Conservation (phyloP, 2,797 vertebrate genomes). For the Denticeps clupeoides region DNA sequence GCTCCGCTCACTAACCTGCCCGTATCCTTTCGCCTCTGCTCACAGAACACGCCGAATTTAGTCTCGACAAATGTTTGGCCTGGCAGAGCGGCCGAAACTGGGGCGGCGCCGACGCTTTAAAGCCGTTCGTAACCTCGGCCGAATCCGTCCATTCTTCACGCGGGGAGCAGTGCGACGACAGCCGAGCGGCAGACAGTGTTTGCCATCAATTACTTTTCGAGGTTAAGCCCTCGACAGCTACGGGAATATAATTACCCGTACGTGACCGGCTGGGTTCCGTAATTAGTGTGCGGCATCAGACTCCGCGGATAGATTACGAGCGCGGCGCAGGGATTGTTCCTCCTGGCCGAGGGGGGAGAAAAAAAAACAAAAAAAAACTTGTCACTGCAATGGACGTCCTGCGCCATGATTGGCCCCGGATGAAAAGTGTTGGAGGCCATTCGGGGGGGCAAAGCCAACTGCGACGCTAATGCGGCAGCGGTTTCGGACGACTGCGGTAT, state of each 20-base stretch:
- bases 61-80: conserved; percentile 49
- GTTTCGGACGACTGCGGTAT: too few species aligned
- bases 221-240: background rate
- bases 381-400: too few species aligned
- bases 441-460: too few species aligned
- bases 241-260: background rate
- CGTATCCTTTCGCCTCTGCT: conserved; percentile 22
- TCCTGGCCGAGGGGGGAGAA: too few species aligned
- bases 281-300: too few species aligned
- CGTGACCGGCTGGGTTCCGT: too few species aligned
- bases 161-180: conserved; percentile 20
- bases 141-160: conserved; percentile 23
- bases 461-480: too few species aligned
- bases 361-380: too few species aligned
- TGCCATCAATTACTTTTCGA: conserved; percentile 36
- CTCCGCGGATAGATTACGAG: too few species aligned
- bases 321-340: too few species aligned
- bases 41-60: conserved; percentile 28
- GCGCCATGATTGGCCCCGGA: too few species aligned
- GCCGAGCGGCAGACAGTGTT: conserved; percentile 23
- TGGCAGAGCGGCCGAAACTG: conserved; percentile 44
- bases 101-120: conserved; percentile 21
- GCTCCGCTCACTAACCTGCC: conserved; percentile 32
- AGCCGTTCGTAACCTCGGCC: conserved; percentile 50
- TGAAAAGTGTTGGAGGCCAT: too few species aligned